phyloP scores from a whole-genome alignment of 30 jellyfish, hydroid and myxozoan species.

The Hydra vulgaris region DNA sequence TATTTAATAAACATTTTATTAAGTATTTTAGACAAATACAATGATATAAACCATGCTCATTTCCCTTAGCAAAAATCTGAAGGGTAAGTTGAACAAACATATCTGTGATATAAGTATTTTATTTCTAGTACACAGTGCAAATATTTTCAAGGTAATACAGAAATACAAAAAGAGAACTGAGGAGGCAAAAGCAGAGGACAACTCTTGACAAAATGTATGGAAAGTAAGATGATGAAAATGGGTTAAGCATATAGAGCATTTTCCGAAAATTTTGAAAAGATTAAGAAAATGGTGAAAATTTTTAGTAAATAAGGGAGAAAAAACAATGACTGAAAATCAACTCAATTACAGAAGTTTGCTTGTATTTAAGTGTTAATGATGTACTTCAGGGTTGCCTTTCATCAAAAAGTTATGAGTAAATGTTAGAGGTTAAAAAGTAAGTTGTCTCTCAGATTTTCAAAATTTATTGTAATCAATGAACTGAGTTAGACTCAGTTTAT shows the following conservation, averaged over 20 bases:
- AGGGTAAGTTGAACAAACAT: not conserved
- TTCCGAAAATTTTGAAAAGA: not conserved
- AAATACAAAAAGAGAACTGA: not conserved
- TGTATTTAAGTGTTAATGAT: not conserved
- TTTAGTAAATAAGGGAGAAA: not conserved
- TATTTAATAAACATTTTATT: no score
- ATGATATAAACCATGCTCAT: not conserved
- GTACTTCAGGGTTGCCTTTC: not conserved
- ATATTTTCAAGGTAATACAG: not conserved
- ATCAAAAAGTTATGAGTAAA: not conserved
- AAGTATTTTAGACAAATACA: not conserved
- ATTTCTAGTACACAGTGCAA: not conserved
- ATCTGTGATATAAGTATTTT: not conserved
- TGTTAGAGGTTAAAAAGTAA: no score
- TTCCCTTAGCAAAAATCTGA: not conserved
- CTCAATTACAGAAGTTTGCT: not conserved
- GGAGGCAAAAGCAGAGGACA: not conserved
- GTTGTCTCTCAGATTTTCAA: not conserved
- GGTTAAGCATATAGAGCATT: not conserved
- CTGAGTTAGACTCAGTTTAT: no score
- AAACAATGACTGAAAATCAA: not conserved
- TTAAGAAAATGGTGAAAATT: not conserved
- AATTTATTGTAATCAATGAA: no score
- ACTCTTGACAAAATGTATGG: not conserved
- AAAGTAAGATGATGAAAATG: not conserved